Conservation (phyloP, 2,888 invertebrate species). For the Macaria notata region DNA sequence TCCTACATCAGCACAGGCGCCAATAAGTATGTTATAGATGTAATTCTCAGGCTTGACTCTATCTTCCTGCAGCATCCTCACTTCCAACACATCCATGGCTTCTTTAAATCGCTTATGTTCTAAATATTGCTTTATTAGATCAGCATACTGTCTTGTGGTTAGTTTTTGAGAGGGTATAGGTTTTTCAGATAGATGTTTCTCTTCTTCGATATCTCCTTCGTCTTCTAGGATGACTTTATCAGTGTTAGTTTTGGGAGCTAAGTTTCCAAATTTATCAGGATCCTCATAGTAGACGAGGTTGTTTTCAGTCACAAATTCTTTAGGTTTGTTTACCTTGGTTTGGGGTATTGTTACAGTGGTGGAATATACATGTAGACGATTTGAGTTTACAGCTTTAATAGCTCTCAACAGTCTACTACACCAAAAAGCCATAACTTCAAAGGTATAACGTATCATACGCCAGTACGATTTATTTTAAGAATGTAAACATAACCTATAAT, state of each 20-base stretch:
- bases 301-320: constrained; percentile 57
- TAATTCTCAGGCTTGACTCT: constrained; percentile 89
- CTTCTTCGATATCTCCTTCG: constrained; percentile 83
- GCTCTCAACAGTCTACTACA: constrained; percentile 47
- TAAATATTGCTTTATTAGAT: constrained; percentile 86
- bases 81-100: constrained; percentile 90
- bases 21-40: constrained; percentile 92
- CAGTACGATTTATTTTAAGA: not conserved
- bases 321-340: constrained; percentile 40
- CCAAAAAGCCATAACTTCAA: constrained; percentile 52
- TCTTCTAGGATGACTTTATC: constrained; percentile 60
- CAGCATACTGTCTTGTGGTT: constrained; percentile 85
- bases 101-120: constrained; percentile 85
- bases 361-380: constrained; percentile 43
- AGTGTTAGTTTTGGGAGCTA: constrained; percentile 46
- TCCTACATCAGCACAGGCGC: constrained; percentile 91
- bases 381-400: constrained; percentile 38
- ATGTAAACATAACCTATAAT: not conserved
- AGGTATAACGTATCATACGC: not conserved
- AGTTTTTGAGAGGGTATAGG: constrained; percentile 78
- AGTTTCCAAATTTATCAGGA: constrained; percentile 83
- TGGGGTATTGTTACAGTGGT: constrained; percentile 35
- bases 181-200: constrained; percentile 77
- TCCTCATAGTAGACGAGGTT: constrained; percentile 66
- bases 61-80: constrained; percentile 89